Evolutionary conservation across 92 coral and sea anemone species (phyloP), one percentile per base, ranked within the genome.

Genomic region (Zoanthus gigantus): DNA sequence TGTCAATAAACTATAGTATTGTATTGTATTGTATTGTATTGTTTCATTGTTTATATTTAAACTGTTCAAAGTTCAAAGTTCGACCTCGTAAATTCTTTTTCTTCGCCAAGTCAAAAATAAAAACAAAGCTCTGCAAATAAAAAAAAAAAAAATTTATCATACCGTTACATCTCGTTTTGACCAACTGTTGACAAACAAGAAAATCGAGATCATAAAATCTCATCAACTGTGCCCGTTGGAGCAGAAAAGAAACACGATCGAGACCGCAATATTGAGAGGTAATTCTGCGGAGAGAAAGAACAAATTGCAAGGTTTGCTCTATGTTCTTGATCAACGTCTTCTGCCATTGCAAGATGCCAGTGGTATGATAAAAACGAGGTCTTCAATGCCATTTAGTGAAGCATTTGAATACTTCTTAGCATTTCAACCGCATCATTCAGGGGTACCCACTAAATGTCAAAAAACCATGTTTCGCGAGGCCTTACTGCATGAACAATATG

Each of bases 321-420:
- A 73, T 84, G 88, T 84, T 67, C 60, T 82, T 16, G 86, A 82
- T 67, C 86, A 82, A 82, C 76, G 17, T 30, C 61, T 54, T 53
- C 84, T 82, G 17, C 86, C 17, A 72, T 58, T 82, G 86, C 31
- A 82, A 67, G 76, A 82, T 67, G 16, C 77, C 86, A 82, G 63
- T 82, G 76, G 76, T 82, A 82, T 45, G 23, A 7, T 74, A 83
- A 46, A 48, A 46, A 83, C 73, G 11, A 83, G 32, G 87, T 83
- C 87, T 71, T 83, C 87, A n/a, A 83, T 83, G 74, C 66, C 69
- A 32, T 83, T 83, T 83, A 66, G 54, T 60, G 87, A 69, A 83
- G 87, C 87, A 83, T 68, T 71, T 46, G 87, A 83, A 66, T 83
- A 83, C 87, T 83, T 83, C 71, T 47, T 83, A 83, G 87, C 87